These are phyloP conservation scores for Dynastes hyllus DNA, from an alignment of 2,888 invertebrate genomes.

Conservation along the genomic window DNA sequence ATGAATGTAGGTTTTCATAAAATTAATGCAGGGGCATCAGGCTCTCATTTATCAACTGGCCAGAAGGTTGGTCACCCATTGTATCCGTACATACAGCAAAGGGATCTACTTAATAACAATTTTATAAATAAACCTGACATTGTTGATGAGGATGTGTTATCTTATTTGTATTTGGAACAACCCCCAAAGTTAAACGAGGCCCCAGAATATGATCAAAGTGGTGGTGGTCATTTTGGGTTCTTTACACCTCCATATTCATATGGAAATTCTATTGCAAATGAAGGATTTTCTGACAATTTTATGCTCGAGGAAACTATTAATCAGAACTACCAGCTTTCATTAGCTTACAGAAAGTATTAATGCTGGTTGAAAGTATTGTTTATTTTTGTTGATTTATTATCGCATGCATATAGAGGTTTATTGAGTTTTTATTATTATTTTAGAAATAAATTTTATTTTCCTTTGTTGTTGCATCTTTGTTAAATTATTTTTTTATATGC, in stretches of 20 bases:
- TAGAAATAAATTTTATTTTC: conserved; percentile 20
- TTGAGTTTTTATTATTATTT: not conserved
- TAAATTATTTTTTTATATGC: too few species aligned
- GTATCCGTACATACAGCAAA: conserved; percentile 3
- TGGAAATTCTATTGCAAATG: conserved; percentile 29
- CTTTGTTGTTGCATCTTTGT: not conserved
- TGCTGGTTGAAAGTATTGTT: not conserved
- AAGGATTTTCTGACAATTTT: conserved; percentile 46
- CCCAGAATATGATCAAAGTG: conserved; percentile 35
- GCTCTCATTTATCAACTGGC: conserved; percentile 19
- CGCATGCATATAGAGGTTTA: not conserved
- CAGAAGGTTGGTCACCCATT: conserved; percentile 6
- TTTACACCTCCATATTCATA: conserved; percentile 27
- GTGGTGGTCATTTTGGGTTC: conserved; percentile 26
- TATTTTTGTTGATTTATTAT: conserved; percentile 4
- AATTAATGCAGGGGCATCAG: not conserved
- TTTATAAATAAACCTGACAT: conserved; percentile 34
- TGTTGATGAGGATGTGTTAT: conserved; percentile 36
- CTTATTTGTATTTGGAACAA: conserved; percentile 44
- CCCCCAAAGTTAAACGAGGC: conserved; percentile 39
- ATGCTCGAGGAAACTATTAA: conserved; percentile 44
- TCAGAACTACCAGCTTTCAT: conserved; percentile 38
- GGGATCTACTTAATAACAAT: conserved; percentile 2
- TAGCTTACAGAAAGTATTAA: conserved; percentile 40
- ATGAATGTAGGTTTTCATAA: conserved; percentile 9